These are phyloP conservation scores for Syngnathus floridae DNA, from an alignment of 2,113 vertebrate genomes.

Conservation along the genomic window DNA sequence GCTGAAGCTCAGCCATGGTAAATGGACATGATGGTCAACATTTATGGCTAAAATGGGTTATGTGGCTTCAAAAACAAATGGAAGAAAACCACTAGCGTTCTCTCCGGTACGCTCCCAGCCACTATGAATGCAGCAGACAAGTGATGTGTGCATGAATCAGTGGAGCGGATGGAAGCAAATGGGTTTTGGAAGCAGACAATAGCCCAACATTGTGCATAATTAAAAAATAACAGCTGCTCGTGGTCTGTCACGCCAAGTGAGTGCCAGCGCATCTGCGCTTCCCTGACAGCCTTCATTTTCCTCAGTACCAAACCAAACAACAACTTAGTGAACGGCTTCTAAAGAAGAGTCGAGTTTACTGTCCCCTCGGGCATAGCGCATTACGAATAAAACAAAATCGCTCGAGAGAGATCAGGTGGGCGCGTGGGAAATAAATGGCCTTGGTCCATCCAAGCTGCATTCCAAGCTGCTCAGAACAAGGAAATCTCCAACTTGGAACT, in stretches of 20 bases:
- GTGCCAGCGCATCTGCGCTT: conserved; percentile 3
- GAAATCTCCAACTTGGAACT: background rate
- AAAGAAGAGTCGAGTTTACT: background rate
- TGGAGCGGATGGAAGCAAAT: conserved; percentile 13
- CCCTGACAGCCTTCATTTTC: conserved; percentile 8
- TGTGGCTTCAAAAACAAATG: conserved; percentile 46
- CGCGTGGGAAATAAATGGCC: conserved; percentile 8
- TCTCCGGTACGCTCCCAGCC: conserved; percentile 38
- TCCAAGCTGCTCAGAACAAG: background rate
- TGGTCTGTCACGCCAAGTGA: background rate
- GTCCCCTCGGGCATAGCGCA: background rate
- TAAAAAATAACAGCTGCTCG: conserved; percentile 29
- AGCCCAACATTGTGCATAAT: conserved; percentile 19
- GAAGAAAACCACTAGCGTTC: conserved; percentile 43
- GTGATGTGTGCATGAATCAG: conserved; percentile 42
- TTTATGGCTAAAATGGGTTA: conserved; percentile 59
- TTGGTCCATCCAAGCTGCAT: background rate
- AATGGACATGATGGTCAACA: conserved; percentile 60
- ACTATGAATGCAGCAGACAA: conserved; percentile 12
- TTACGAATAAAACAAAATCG: conserved; percentile 24
- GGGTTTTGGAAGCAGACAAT: conserved; percentile 19
- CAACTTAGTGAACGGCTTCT: conserved; percentile 5
- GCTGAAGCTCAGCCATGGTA: conserved; percentile 50
- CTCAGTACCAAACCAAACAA: conserved; percentile 5
- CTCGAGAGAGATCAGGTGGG: conserved; percentile 20